These are phyloP conservation scores for Choristoneura rosaceana DNA, from an alignment of 2,888 invertebrate genomes.

Conservation along the genomic window DNA sequence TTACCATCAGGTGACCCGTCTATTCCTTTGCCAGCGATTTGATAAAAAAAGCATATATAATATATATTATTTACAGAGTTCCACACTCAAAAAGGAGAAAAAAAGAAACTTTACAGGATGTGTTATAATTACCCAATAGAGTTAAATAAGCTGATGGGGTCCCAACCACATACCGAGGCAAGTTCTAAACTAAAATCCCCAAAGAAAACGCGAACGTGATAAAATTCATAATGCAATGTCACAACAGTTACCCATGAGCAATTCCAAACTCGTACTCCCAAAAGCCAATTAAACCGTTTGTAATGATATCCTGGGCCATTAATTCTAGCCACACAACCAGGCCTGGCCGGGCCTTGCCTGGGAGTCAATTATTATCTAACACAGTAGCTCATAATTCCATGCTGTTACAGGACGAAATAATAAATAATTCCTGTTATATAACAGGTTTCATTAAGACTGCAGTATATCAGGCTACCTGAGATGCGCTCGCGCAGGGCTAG, in stretches of 20 bases:
- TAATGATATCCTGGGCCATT: constrained; percentile 40
- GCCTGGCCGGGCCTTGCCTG: constrained; percentile 52
- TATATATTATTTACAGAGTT: no score
- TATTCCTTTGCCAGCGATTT: no score
- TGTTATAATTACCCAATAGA: no score
- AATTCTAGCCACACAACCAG: constrained; percentile 35
- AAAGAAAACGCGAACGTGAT: no score
- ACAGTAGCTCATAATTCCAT: constrained; percentile 75
- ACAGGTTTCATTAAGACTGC: constrained; percentile 83
- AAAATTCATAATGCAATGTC: neutral
- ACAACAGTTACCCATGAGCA: neutral
- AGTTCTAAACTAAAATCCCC: no score
- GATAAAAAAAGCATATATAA: no score
- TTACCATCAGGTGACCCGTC: no score
- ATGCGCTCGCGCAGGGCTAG: constrained; percentile 68
- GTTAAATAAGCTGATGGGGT: no score
- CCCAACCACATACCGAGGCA: no score
- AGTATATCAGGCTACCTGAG: constrained; percentile 81
- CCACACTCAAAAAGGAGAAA: no score
- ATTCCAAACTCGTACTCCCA: neutral
- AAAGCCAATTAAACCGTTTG: constrained; percentile 37
- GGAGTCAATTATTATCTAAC: constrained; percentile 77
- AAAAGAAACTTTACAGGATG: no score
- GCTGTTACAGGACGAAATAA: constrained; percentile 77
- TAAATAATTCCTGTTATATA: constrained; percentile 83